Evolutionary conservation across 2,888 invertebrate genomes (phyloP).

Genomic region (Tiliacea citrago): DNA sequence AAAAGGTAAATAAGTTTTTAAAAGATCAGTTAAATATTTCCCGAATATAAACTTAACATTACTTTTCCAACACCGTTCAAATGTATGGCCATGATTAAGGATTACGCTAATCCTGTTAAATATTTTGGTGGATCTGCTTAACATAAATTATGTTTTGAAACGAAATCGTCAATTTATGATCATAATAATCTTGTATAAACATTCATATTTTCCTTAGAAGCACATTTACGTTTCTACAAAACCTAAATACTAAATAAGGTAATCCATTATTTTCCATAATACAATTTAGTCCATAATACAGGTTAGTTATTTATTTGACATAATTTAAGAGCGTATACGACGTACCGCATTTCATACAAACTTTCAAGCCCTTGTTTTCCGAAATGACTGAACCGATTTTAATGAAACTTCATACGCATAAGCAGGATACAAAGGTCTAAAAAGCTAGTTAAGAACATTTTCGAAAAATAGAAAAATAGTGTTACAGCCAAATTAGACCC

Average conservation of each 20-base stretch:
- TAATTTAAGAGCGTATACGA: too few relatives aligned
- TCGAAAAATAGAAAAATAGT: too few relatives aligned
- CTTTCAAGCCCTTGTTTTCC: too few relatives aligned
- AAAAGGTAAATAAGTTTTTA: too few relatives aligned
- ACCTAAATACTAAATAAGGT: background rate
- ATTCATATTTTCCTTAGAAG: conserved; percentile 17
- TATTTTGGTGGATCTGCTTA: conserved; percentile 9
- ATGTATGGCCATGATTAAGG: conserved; percentile 2
- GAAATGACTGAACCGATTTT: too few relatives aligned
- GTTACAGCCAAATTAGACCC: too few relatives aligned
- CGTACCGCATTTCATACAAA: too few relatives aligned
- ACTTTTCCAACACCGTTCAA: background rate
- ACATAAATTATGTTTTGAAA: conserved; percentile 18
- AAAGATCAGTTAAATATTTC: too few relatives aligned
- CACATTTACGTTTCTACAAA: background rate
- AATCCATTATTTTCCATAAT: background rate
- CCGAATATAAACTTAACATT: background rate
- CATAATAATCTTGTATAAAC: conserved; percentile 10
- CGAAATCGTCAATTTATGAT: background rate
- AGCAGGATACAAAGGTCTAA: too few relatives aligned
- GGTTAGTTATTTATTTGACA: background rate
- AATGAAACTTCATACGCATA: too few relatives aligned
- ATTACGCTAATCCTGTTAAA: conserved; percentile 32
- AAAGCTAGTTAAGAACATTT: too few relatives aligned
- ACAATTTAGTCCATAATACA: background rate